Evolutionary conservation across 92 coral and sea anemone genomes (phyloP).

Genomic region (Actinostola sp.): DNA sequence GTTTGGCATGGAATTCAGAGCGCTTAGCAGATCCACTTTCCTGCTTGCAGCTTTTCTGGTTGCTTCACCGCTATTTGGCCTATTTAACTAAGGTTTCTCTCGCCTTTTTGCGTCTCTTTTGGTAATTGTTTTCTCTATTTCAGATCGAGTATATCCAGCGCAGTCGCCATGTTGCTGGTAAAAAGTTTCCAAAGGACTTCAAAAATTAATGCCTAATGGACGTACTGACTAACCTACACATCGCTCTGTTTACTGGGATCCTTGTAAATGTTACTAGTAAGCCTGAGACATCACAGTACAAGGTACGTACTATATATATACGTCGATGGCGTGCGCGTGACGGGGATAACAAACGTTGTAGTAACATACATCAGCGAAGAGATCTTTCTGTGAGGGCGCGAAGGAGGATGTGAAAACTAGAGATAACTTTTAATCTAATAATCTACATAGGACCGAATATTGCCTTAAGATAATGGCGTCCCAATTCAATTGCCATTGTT

Average conservation of each 20-base stretch:
- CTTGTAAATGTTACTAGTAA: not conserved
- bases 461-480: no score
- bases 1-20: no score
- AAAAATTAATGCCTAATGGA: not conserved
- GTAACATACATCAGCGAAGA: not conserved
- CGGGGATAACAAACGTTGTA: not conserved
- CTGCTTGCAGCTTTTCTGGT: no score
- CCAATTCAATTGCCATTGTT: no score
- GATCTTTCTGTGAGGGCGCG: no score
- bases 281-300: slow-evolving; percentile 17
- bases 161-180: slow-evolving; percentile 6
- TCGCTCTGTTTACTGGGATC: not conserved
- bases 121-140: not conserved
- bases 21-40: no score
- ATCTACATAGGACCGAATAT: no score
- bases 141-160: not conserved
- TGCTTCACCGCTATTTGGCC: no score
- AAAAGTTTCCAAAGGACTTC: slow-evolving; percentile 21
- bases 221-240: slow-evolving; percentile 11
- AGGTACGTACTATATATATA: slow-evolving; percentile 2
- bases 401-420: no score
- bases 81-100: no score
- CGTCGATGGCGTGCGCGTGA: not conserved
- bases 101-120: no score
- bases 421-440: no score